Base-by-base conservation (phyloP, 2,797 vertebrate genomes). In the Poecile montanus region DNA sequence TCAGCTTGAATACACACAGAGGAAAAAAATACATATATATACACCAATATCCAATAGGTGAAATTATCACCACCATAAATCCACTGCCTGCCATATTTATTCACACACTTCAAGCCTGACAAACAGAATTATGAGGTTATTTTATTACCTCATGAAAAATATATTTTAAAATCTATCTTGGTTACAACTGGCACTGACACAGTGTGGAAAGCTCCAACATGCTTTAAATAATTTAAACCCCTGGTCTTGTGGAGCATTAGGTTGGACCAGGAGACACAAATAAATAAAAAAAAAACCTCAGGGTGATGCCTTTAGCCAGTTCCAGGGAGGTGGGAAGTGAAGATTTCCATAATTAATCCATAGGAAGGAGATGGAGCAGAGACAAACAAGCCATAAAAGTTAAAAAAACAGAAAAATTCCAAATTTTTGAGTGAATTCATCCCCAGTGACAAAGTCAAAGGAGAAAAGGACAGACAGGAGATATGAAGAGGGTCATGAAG, bases 291-390 rank as follows among this genome's bases (percentile, higher is more conserved):
- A 40, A 12, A 80, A 66, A 34, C 34, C 51, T 42, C 86, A 82
- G 66, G 61, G 51, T 48, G 83, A 76, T 42, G 93, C 9, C 25
- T 96, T 94, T 90, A 95, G 74, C 36, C 84, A 94, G 44, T 61
- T 78, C 29, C 63, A 91, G 58, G 63, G 73, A 89, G 54, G 38
- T 73, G 85, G 86, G 77, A 97, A 95, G 88, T 89, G 62, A 93
- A 94, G 77, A 60, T 56, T 95, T 50, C 51, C 34, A 30, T 25
- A 4, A 48, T 42, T 96, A 95, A 95, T 62, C 70, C 62, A 70
- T 2, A 20, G 40, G 29, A 40, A 78, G 13, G 32, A 93, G 44
- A 70, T 56, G 42, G 92, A 76, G 7, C 34, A 80, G 82, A 95
- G 51, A 78, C 42, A 92, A 93, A 84, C 22, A 71, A 96, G 38